Evolutionary conservation across 2,797 vertebrate species (phyloP).

Genomic region (Scomberomorus guttatus): DNA sequence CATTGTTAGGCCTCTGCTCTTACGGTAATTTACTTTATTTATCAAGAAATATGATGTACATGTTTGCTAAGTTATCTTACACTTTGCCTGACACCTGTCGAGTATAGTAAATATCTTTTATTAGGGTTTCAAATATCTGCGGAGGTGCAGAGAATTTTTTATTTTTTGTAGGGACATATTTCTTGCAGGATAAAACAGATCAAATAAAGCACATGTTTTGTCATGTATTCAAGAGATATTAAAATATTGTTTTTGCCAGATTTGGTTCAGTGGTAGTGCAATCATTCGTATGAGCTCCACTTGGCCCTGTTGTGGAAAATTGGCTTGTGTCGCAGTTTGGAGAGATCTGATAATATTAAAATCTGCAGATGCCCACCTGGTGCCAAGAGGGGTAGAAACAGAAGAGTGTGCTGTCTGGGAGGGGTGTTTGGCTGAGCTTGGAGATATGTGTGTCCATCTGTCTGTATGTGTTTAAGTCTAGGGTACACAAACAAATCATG

Average conservation of each 20-base stretch:
- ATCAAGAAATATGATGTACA: not conserved
- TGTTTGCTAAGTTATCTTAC: not conserved
- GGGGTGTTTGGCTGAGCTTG: constrained; percentile 36
- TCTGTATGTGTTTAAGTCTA: constrained; percentile 27
- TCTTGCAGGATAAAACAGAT: not conserved
- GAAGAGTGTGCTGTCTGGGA: constrained; percentile 49
- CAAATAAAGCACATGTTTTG: constrained; percentile 20
- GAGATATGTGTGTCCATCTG: constrained; percentile 59
- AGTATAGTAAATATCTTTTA: not conserved
- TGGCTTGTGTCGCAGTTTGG: constrained; percentile 54
- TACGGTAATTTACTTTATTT: not conserved
- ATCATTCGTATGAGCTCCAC: constrained; percentile 50
- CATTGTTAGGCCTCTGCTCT: not conserved
- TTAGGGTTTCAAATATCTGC: not conserved
- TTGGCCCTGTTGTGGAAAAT: constrained; percentile 57
- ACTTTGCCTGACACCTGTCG: not conserved
- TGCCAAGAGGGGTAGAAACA: constrained; percentile 53
- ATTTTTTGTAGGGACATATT: not conserved
- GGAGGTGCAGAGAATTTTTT: not conserved
- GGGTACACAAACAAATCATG: constrained; percentile 5
- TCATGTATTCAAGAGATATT: constrained; percentile 38
- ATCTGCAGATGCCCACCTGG: constrained; percentile 84
- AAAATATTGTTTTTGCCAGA: constrained; percentile 34
- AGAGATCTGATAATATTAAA: constrained; percentile 90
- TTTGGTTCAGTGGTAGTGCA: constrained; percentile 52